Evolutionary conservation across 2,888 invertebrate species (phyloP), one percentile per base, ranked within the genome.

Genomic region (Argyresthia goedartella): DNA sequence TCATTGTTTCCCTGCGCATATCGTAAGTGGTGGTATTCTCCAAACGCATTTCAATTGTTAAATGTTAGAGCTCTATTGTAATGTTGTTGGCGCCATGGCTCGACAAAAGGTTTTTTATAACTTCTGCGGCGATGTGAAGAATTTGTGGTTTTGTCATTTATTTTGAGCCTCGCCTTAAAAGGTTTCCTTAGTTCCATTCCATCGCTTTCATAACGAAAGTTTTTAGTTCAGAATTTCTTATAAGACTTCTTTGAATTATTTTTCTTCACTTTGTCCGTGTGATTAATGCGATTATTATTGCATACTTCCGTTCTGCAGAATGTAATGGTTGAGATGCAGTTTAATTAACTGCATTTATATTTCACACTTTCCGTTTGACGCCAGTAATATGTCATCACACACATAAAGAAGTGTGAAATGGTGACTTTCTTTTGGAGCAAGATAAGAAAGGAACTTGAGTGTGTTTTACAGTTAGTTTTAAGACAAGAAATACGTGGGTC

Each of bases 291-390:
- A 25, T 41, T 41, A 11, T 41, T 41, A 44, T 44, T 44, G 14
- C 48, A 52, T 52, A 80, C 81, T 77, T 84, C 84, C 84, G 79
- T 69, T 64, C 66, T 63, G 62, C 53, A 58, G 59, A 58, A 75
- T 73, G 71, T 68, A 70, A 65, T 75, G 80, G 70, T 67, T 74
- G 73, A 69, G 68, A 34, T 71, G 15, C 74, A 71, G 74, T 73
- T 70, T 73, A 75, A 78, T 79, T 73, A 78, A 62, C 60, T 71
- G 72, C 33, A 72, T 73, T 66, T 73, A 68, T 64, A 53, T 52
- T 60, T 25, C 25, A 25, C 25, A 25, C 59, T 66, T 64, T 57
- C 47, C 55, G 61, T 63, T 60, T 65, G 66, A 70, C 70, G 69
- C 71, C 69, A 71, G 25, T 52, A 52, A 52, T 63, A 57, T 55